phyloP scores from a whole-genome alignment of 1,140 invertebrate genomes.

The Aradophagus sp. region DNA sequence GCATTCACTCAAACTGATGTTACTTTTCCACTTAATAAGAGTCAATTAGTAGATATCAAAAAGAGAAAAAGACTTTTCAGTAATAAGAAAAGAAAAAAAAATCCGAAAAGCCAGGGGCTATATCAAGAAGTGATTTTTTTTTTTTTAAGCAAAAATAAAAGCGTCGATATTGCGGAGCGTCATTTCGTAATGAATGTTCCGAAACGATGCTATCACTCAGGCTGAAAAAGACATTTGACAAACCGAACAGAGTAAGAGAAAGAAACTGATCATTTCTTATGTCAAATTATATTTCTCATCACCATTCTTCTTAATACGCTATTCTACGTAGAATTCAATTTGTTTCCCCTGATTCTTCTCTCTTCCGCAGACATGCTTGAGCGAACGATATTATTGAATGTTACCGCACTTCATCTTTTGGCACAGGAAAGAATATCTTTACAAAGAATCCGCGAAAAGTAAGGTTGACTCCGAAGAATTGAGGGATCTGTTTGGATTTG shows the following conservation, averaged over 20 bases:
- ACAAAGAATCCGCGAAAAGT: conserved; percentile 40
- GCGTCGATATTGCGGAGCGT: conserved; percentile 6
- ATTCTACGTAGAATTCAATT: conserved; percentile 57
- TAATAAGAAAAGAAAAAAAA: no score
- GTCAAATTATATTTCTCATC: conserved; percentile 52
- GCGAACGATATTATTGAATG: conserved; percentile 58
- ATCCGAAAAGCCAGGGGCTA: conserved; percentile 1
- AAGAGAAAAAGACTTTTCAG: no score
- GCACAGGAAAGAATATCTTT: conserved; percentile 47
- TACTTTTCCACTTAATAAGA: no score
- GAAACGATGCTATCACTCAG: conserved; percentile 24
- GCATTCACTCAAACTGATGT: no score
- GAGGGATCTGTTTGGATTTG: conserved; percentile 45
- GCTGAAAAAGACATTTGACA: conserved; percentile 36
- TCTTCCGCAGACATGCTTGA: conserved; percentile 49
- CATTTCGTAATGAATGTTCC: conserved; percentile 35
- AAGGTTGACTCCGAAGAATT: conserved; percentile 42
- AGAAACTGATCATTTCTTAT: conserved; percentile 50
- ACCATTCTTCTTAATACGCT: conserved; percentile 47
- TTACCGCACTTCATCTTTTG: conserved; percentile 52
- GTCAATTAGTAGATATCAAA: no score
- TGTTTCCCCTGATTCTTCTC: conserved; percentile 38
- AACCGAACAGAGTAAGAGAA: conserved; percentile 34
- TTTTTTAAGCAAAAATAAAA: conserved; percentile 26
- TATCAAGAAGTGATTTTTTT: no score